phyloP scores from a whole-genome alignment of 2,888 invertebrate genomes.

The Mythimna impura region DNA sequence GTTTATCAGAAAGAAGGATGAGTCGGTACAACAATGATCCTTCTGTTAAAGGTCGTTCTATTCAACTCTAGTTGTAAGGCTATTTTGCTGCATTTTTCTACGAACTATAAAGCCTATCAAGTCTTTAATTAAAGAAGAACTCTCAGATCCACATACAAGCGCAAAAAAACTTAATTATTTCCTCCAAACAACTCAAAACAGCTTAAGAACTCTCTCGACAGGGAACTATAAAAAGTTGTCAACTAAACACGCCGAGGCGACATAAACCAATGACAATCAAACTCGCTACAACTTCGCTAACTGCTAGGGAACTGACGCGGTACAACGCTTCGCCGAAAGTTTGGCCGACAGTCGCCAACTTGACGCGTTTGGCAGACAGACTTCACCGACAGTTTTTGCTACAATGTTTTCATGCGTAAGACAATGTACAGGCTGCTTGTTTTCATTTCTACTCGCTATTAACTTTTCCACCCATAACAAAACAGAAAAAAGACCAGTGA shows the following conservation, averaged over 20 bases:
- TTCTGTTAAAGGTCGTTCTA: too few relatives aligned
- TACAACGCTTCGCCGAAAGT: constrained; percentile 30
- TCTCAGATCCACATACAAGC: neutral
- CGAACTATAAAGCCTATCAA: neutral
- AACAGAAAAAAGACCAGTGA: neutral
- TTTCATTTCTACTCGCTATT: neutral
- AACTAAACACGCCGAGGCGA: constrained; percentile 41
- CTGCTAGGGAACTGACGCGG: constrained; percentile 2
- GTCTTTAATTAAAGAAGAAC: neutral
- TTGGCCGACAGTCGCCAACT: constrained; percentile 45
- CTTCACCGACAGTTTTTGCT: constrained; percentile 18
- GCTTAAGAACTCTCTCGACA: constrained; percentile 17
- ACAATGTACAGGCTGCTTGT: constrained; percentile 21
- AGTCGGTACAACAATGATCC: too few relatives aligned
- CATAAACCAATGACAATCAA: constrained; percentile 52
- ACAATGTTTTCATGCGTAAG: constrained; percentile 19
- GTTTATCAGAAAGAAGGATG: too few relatives aligned
- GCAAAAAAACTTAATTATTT: constrained; percentile 9
- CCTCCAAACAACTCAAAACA: constrained; percentile 27
- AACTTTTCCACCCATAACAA: neutral
- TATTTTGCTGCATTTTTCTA: neutral
- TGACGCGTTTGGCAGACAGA: constrained; percentile 36
- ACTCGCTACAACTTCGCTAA: constrained; percentile 34
- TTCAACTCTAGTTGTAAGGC: neutral
- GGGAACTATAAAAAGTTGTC: constrained; percentile 43